Base-by-base conservation (phyloP, 2,113 vertebrate species). In the Pangasianodon gigas region DNA sequence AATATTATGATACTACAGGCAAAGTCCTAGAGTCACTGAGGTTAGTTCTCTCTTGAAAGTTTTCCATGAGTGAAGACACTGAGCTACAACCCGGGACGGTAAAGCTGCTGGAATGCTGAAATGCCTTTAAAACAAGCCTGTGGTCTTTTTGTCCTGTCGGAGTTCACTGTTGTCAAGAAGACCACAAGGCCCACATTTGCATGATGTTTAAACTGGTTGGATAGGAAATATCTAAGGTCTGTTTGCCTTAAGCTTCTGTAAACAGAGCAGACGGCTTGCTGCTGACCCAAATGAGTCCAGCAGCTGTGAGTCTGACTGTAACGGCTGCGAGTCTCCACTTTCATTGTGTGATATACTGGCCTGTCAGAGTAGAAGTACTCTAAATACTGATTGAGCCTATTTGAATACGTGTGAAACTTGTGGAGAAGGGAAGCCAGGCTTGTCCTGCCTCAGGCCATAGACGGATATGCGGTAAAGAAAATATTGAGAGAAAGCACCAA, bases 181-280 rank as follows among this genome's bases (percentile, higher is more conserved):
- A 92, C 94, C 37, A 1, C 37, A 37, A 90, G 79, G 84, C 89
- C 90, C 60, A 88, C 91, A 94, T 96, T 94, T 93, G 89, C 92
- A 94, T 93, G 90, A 91, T 93, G 87, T 94, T 94, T 93, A 92
- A 94, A 93, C 93, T 91, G 88, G 94, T 75, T 87, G 88, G 92
- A 88, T 41, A 84, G 58, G 89, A 84, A 82, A 89, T 87, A 85
- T 89, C 86, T 86, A 92, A 81, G 69, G 21, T 54, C 60, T 89
- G 89, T 94, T 95, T 94, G 93, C 92, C 91, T 90, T 92, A 60
- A 14, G 87, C 44, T 85, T 92, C 93, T 92, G 89, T 93, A 94
- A 94, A 94, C 92, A 93, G 91, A 92, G 87, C 80, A 29, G n/a
- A 75, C 90, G 87, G 46, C 88, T 91, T n/a, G 90, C 91, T 92